These are phyloP conservation scores for Caenorhabditis macrosperma DNA, from an alignment of 2,888 invertebrate species.

Conservation along the genomic window DNA sequence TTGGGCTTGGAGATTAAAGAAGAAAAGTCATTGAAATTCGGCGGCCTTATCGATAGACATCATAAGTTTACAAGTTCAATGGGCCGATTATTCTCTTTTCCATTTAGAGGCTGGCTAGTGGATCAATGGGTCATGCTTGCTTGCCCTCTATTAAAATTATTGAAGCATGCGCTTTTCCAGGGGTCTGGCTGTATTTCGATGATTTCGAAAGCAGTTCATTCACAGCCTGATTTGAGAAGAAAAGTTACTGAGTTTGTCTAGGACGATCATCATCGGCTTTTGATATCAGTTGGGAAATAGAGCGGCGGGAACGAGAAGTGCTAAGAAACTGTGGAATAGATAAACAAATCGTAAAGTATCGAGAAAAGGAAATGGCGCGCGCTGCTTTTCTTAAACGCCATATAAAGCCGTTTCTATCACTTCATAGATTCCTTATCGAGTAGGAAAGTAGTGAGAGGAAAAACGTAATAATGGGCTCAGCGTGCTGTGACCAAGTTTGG, in stretches of 20 bases:
- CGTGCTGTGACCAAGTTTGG: not conserved
- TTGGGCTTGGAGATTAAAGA: slow-evolving; percentile 27
- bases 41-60: slow-evolving; percentile 52
- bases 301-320: not conserved
- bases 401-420: not conserved
- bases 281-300: not conserved
- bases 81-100: slow-evolving; percentile 23
- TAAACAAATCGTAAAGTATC: slow-evolving; percentile 10
- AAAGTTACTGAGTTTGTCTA: not conserved
- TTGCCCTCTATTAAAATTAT: slow-evolving; percentile 7
- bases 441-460: not conserved
- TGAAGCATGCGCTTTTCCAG: slow-evolving; percentile 2
- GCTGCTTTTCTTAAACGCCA: not conserved
- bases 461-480: not conserved
- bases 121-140: slow-evolving; percentile 40
- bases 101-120: not conserved
- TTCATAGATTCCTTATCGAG: slow-evolving; percentile 8
- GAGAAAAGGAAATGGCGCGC: not conserved
- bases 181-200: not conserved
- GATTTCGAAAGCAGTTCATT: not conserved
- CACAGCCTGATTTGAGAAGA: not conserved
- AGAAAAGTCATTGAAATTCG: slow-evolving; percentile 49
- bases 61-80: slow-evolving; percentile 55
- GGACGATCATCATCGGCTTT: not conserved
- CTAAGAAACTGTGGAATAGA: slow-evolving; percentile 4